Conservation (phyloP, 1,140 invertebrate genomes). For the Hyles euphorbiae region DNA sequence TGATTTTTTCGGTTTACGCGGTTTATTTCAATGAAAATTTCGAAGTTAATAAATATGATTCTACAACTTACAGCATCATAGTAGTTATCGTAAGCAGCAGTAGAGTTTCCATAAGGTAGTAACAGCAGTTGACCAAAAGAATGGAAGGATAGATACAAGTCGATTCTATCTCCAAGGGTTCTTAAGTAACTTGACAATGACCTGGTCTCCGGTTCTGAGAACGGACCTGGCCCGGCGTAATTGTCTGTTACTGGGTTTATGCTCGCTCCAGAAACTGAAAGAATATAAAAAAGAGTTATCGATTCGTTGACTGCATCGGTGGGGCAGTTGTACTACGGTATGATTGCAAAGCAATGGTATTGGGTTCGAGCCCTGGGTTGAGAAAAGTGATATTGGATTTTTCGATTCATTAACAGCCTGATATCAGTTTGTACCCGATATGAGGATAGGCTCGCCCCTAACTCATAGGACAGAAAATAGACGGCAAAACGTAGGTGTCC, state of each 20-base stretch:
- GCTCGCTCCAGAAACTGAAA: constrained; percentile 75
- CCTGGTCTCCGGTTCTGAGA: constrained; percentile 85
- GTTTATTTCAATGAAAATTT: too few relatives aligned
- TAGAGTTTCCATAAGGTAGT: constrained; percentile 74
- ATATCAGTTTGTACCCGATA: too few relatives aligned
- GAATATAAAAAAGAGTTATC: constrained; percentile 7
- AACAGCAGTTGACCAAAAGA: constrained; percentile 70
- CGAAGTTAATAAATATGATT: too few relatives aligned
- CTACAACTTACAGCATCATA: constrained; percentile 67
- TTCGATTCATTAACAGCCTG: too few relatives aligned
- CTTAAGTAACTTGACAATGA: constrained; percentile 78
- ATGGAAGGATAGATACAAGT: constrained; percentile 77
- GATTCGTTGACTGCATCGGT: background rate
- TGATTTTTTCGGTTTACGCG: too few relatives aligned
- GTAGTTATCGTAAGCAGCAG: constrained; percentile 73
- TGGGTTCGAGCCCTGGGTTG: too few relatives aligned
- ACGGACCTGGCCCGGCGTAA: constrained; percentile 82
- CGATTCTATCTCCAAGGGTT: constrained; percentile 61
- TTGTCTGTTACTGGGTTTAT: constrained; percentile 79
- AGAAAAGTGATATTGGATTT: too few relatives aligned
- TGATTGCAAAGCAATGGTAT: too few relatives aligned
- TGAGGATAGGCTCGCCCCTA: too few relatives aligned
- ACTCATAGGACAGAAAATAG: too few relatives aligned
- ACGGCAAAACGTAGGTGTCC: too few relatives aligned
- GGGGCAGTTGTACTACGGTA: too few relatives aligned